These are phyloP conservation scores for Triplophysa bombifrons DNA, from an alignment of 2,797 vertebrate species.

Conservation along the genomic window DNA sequence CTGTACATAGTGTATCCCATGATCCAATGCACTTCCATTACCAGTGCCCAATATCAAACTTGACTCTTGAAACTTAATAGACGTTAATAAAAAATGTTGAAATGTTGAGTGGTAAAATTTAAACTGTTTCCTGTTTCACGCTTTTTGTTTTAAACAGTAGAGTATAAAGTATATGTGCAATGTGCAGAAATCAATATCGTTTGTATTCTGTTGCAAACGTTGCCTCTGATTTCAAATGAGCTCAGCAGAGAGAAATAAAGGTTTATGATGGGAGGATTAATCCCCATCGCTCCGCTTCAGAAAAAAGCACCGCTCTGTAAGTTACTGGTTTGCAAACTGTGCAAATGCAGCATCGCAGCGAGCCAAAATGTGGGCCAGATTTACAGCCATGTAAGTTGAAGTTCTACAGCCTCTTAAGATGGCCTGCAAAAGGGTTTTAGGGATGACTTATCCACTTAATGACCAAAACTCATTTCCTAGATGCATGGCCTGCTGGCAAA, in stretches of 20 bases:
- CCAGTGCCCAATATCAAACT: neutral
- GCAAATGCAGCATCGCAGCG: slow-evolving; percentile 11
- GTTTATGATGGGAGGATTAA: neutral
- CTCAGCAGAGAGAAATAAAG: slow-evolving; percentile 20
- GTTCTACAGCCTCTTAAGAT: slow-evolving; percentile 65
- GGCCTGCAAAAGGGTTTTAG: slow-evolving; percentile 41
- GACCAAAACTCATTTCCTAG: slow-evolving; percentile 62
- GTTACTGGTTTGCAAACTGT: neutral
- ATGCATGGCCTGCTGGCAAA: slow-evolving; percentile 42
- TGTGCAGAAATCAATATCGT: neutral
- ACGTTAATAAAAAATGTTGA: neutral
- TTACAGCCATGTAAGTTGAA: slow-evolving; percentile 56
- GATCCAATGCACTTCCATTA: neutral
- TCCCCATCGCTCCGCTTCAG: neutral
- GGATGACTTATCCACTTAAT: slow-evolving; percentile 66
- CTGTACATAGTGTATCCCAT: neutral
- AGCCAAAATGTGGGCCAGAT: slow-evolving; percentile 36
- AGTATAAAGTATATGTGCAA: neutral
- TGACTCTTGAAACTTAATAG: neutral
- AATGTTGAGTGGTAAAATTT: too few relatives aligned
- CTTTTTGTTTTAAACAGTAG: neutral
- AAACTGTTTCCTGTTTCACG: neutral
- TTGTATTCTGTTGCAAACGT: neutral
- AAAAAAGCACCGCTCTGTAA: neutral
- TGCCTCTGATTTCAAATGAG: slow-evolving; percentile 3